phyloP scores from a whole-genome alignment of 30 jellyfish, hydroid and myxozoan species.

The Turritopsis rubra region DNA sequence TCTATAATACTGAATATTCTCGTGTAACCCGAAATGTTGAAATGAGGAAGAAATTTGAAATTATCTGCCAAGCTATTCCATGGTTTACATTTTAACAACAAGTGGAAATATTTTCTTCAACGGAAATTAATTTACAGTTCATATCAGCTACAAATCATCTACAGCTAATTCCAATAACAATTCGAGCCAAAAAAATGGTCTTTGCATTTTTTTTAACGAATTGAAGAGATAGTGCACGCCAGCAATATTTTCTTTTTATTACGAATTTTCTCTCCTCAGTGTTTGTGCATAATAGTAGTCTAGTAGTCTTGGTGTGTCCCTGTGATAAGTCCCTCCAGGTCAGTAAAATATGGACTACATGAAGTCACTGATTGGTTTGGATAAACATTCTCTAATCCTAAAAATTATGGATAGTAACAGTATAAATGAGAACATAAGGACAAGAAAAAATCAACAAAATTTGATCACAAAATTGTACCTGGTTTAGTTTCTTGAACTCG shows the following conservation, averaged over 20 bases:
- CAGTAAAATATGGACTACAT: not conserved
- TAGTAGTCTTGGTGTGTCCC: not conserved
- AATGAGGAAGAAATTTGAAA: not conserved
- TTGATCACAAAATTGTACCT: constrained; percentile 39
- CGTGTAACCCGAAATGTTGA: no score
- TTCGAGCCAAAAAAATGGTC: not conserved
- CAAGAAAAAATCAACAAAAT: not conserved
- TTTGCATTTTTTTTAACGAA: not conserved
- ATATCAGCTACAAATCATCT: not conserved
- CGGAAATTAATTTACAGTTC: not conserved
- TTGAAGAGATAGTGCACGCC: no score
- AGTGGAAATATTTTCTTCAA: not conserved
- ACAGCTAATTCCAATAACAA: not conserved
- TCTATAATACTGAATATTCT: no score
- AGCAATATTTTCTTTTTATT: not conserved
- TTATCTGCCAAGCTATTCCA: not conserved
- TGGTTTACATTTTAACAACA: not conserved
- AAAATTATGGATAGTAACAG: not conserved
- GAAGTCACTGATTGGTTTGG: not conserved
- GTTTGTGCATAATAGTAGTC: not conserved
- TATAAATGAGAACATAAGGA: no score
- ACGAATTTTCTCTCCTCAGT: no score
- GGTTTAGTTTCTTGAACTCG: constrained; percentile 91
- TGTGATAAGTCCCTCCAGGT: not conserved
- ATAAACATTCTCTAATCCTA: not conserved